Conservation (phyloP, 2,888 invertebrate species). For the Chamaedrilus cognettii region DNA sequence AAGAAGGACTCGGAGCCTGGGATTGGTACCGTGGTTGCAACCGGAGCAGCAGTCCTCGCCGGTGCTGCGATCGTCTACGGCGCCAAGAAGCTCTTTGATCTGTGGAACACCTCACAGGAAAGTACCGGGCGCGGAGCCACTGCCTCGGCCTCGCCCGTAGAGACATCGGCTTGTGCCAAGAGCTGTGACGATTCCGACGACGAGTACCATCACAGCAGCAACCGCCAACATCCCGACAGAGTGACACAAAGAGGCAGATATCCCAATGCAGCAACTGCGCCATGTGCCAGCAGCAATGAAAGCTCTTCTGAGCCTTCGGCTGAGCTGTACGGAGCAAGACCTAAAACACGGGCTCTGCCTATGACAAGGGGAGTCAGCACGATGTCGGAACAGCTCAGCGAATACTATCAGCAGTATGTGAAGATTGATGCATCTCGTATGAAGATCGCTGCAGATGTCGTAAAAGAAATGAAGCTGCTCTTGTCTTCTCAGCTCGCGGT, state of each 20-base stretch:
- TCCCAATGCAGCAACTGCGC: no score
- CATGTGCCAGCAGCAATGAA: no score
- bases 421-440: slow-evolving; percentile 14
- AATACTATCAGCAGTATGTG: slow-evolving; percentile 23
- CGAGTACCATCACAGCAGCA: background rate
- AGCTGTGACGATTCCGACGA: background rate
- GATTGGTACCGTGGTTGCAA: slow-evolving; percentile 5
- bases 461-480: slow-evolving; percentile 20
- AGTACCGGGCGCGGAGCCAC: background rate
- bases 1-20: slow-evolving; percentile 4
- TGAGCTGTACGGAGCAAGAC: no score
- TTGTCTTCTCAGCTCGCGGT: slow-evolving; percentile 1
- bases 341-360: no score
- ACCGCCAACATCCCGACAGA: no score
- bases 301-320: no score
- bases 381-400: slow-evolving; percentile 14
- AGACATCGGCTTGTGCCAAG: background rate
- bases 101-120: background rate
- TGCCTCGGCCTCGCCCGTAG: background rate
- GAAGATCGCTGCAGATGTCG: slow-evolving; percentile 6
- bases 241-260: no score
- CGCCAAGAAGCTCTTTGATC: slow-evolving; percentile 23
- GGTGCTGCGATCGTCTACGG: slow-evolving; percentile 20
- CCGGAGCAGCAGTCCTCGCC: slow-evolving; percentile 19
- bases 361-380: background rate